Conservation (phyloP, 2,113 vertebrate species). For the Cheirogaleus medius region DNA sequence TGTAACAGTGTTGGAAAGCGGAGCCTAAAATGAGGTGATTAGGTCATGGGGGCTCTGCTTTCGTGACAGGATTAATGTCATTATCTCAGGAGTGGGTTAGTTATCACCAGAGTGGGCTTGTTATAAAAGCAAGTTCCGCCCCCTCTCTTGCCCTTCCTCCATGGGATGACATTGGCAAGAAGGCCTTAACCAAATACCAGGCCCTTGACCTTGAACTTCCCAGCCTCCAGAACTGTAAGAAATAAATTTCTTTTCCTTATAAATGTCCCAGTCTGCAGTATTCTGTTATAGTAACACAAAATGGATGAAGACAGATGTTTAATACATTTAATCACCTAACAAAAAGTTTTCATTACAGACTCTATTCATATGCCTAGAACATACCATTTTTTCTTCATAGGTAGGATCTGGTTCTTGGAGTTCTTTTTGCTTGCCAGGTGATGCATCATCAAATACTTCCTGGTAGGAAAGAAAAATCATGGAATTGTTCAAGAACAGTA, state of each 20-base stretch:
- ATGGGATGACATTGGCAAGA: neutral
- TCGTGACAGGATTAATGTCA: neutral
- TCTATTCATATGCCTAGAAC: slow-evolving; percentile 18
- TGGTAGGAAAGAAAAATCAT: slow-evolving; percentile 67
- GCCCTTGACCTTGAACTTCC: neutral
- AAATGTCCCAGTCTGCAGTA: neutral
- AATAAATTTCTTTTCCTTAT: neutral
- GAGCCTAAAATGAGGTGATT: neutral
- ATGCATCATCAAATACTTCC: slow-evolving; percentile 88
- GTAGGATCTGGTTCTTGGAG: slow-evolving; percentile 89
- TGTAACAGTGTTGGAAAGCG: neutral
- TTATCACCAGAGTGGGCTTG: neutral
- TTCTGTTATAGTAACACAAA: neutral
- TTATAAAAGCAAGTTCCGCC: neutral
- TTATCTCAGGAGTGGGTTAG: neutral
- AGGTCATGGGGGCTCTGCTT: neutral
- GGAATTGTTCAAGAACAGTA: slow-evolving; percentile 7
- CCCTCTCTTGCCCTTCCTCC: neutral
- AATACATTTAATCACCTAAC: neutral
- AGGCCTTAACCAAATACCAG: neutral
- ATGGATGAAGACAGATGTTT: neutral
- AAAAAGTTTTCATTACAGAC: neutral
- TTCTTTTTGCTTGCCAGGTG: slow-evolving; percentile 89
- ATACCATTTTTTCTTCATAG: slow-evolving; percentile 99
- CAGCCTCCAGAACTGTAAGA: neutral